Base-by-base conservation (phyloP, 2,888 invertebrate species). In the Volucella bombylans region DNA sequence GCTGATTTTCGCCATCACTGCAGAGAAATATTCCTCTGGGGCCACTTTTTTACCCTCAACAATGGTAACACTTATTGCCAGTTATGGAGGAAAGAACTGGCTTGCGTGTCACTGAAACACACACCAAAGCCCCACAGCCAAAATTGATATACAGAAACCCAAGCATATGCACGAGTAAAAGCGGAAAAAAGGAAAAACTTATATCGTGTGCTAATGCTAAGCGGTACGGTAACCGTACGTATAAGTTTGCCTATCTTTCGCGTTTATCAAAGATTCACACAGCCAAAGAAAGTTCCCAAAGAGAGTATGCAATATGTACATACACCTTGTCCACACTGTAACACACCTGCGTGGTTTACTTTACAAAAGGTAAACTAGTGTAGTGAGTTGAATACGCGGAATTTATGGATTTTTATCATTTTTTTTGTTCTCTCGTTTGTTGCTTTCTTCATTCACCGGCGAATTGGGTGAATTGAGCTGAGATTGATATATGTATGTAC, bases 121-220 rank as follows among this genome's bases (percentile, higher is more conserved):
- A 69, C 12, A 45, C 12, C 39, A 0, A 71, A 68, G 23, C 47
- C 31, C 6, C 31, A 31, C 4, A 54, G 18, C 39, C 47, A 65
- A 12, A 9, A 15, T 18, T 18, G 18, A 18, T 18, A 57, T 52
- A 71, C 59, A 57, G 49, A 23, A 57, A 69, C 15, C 38, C 76
- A 12, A 45, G 6, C 31, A 6, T 6, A 31, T 6, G 31, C 39
- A 52, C 59, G 59, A 79, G 74, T 73, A 79, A 74, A 78, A 69
- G 65, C 64, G 76, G 71, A 71, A 81, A 79, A 67, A 81, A 76
- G 80, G 76, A 81, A 55, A 55, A 72, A 65, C 41, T 57, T 31
- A 4, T 31, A 50, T 57, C 65, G 50, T 61, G 62, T 83, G 68
- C 69, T 74, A 62, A 15, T 83, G 68, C 69, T 74, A 62, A 15